Evolutionary conservation across 2,888 invertebrate species (phyloP), one percentile per base, ranked within the genome.

Genomic region (Smittia sp.): DNA sequence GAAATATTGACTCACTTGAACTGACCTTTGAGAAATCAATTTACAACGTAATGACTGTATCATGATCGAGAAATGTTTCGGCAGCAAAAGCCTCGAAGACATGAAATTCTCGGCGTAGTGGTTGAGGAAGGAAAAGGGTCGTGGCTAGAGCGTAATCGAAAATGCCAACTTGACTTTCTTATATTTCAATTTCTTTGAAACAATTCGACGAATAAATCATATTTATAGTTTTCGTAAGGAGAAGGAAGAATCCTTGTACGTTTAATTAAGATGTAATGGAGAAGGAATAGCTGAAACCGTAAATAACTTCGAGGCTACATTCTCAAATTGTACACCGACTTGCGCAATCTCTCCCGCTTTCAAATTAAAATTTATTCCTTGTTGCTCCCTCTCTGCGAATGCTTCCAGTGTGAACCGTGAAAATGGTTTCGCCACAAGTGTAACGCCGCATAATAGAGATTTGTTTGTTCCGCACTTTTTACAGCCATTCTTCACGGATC

Each of bases 231-330:
- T n/a, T 20, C 7, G 9, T 11, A 27, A 6, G 46, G 15, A n/a
- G 15, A 46, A 46, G n/a, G 9, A 46, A n/a, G 46, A 46, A 46
- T 46, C 46, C 15, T 46, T 46, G n/a, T n/a, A 72, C 25, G 22
- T 72, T 72, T 72, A 72, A 72, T 72, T 72, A 72, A 72, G 72
- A 62, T 62, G 62, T 72, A 72, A 72, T 72, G 15, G 20, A 72
- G 62, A 72, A 72, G 72, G 62, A 41, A 69, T 41, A 54, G 11
- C 1, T 20, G 32, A 24, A 63, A 63, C 63, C 63, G 63, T 63
- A 63, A 63, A 63, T 63, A 63, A 63, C 63, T 63, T 27, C n/a
- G 63, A 72, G 72, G 72, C 62, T 54, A 54, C 25, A 11, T 69
- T 54, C 69, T 69, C n/a, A 69, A 72, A 72, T 72, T 72, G 38